These are phyloP conservation scores for Acleris literana DNA, from an alignment of 2,888 invertebrate genomes.

Conservation along the genomic window DNA sequence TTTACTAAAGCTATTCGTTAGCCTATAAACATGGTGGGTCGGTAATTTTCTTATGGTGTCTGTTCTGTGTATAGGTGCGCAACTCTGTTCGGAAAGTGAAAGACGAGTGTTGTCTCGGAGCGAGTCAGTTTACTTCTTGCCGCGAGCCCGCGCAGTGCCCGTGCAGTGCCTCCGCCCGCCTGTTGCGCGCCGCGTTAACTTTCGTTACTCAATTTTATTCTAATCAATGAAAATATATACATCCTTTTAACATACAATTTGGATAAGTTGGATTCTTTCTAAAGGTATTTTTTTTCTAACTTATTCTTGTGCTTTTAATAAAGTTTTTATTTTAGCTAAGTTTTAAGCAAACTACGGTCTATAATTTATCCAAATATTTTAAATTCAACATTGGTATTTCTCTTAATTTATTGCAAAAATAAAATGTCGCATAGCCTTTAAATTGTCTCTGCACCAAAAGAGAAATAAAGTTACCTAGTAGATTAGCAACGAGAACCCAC, in stretches of 20 bases:
- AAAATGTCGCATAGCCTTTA: too few species aligned
- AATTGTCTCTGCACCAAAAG: too few species aligned
- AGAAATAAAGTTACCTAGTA: too few species aligned
- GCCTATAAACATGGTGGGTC: slow-evolving; percentile 6
- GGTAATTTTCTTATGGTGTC: slow-evolving; percentile 6
- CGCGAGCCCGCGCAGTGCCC: slow-evolving; percentile 47
- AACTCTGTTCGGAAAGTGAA: slow-evolving; percentile 20
- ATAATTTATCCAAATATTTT: too few species aligned
- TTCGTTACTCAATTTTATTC: not conserved
- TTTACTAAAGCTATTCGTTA: slow-evolving; percentile 17
- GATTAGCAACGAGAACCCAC: too few species aligned
- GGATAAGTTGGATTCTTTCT: not conserved
- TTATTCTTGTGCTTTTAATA: not conserved
- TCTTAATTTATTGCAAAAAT: too few species aligned
- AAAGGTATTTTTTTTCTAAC: slow-evolving; percentile 17
- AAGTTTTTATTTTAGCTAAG: not conserved
- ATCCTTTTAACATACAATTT: not conserved
- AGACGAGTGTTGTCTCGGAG: slow-evolving; percentile 17
- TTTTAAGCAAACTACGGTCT: too few species aligned
- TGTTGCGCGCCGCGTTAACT: slow-evolving; percentile 20
- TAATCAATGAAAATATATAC: slow-evolving; percentile 1
- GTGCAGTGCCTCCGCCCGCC: slow-evolving; percentile 40
- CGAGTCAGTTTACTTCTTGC: slow-evolving; percentile 45
- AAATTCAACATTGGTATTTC: too few species aligned
- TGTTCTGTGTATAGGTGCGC: slow-evolving; percentile 24